These are phyloP conservation scores for Stegastes partitus DNA, from an alignment of 2,113 vertebrate genomes.

Conservation along the genomic window DNA sequence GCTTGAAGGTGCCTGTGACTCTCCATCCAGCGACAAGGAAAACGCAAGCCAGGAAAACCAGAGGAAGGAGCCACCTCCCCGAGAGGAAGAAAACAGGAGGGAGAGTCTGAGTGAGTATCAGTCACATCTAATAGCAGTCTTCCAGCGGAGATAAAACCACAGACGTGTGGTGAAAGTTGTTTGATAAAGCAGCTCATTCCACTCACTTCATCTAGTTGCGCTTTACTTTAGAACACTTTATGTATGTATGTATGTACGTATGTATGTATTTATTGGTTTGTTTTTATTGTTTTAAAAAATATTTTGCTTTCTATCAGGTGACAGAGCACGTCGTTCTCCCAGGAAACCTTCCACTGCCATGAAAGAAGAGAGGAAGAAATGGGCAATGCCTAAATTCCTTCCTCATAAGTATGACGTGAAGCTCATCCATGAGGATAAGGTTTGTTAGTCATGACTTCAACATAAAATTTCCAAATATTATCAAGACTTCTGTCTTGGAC, in stretches of 20 bases:
- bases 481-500: too few relatives aligned
- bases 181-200: not conserved
- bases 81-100: slow-evolving; percentile 92
- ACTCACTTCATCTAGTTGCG: not conserved
- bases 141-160: not conserved
- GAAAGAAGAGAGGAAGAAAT: slow-evolving; percentile 96
- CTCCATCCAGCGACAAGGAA: slow-evolving; percentile 98
- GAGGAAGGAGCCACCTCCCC: slow-evolving; percentile 86
- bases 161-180: not conserved
- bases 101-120: slow-evolving; percentile 90
- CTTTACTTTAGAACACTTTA: not conserved
- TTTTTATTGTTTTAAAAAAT: too few relatives aligned
- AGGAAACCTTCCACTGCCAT: slow-evolving; percentile 93
- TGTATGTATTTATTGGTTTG: too few relatives aligned
- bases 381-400: slow-evolving; percentile 97
- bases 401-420: slow-evolving; percentile 97
- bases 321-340: slow-evolving; percentile 94
- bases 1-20: slow-evolving; percentile 93
- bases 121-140: not conserved
- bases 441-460: slow-evolving; percentile 65
- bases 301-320: slow-evolving; percentile 80
- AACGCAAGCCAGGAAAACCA: slow-evolving; percentile 94
- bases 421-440: slow-evolving; percentile 95
- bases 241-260: too few relatives aligned
- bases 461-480: not conserved